These are phyloP conservation scores for Isotomurus palustris DNA, from an alignment of 2,888 invertebrate genomes.

Conservation along the genomic window DNA sequence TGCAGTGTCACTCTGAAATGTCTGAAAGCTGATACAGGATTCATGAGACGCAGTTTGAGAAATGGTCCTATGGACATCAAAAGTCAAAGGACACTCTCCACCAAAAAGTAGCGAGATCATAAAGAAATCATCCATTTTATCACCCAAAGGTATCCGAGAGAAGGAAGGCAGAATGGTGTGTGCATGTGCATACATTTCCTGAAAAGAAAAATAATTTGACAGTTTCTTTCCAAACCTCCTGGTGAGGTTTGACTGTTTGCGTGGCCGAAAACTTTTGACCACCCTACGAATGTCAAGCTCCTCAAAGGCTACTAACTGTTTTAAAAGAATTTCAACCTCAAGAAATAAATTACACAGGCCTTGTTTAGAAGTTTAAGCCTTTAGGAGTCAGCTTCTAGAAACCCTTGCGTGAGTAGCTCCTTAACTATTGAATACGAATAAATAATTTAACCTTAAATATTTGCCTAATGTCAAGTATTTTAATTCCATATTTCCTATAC, in stretches of 20 bases:
- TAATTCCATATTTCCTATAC: too few species aligned
- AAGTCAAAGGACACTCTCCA: slow-evolving; percentile 3
- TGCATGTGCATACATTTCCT: slow-evolving; percentile 3
- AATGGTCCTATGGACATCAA: not conserved
- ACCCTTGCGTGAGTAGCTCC: too few species aligned
- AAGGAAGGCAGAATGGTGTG: not conserved
- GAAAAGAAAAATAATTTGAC: slow-evolving; percentile 29
- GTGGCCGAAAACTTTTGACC: not conserved
- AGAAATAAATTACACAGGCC: too few species aligned
- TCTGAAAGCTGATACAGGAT: not conserved
- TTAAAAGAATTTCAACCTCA: not conserved
- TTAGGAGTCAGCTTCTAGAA: too few species aligned
- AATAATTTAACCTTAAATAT: too few species aligned
- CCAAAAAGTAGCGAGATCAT: slow-evolving; percentile 14
- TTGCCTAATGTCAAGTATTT: too few species aligned
- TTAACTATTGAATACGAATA: too few species aligned
- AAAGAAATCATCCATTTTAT: slow-evolving; percentile 26
- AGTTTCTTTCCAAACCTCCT: slow-evolving; percentile 21
- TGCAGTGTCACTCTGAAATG: too few species aligned
- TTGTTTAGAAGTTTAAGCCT: too few species aligned
- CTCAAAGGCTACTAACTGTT: too few species aligned
- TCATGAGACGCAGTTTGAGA: not conserved
- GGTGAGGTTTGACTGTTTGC: slow-evolving; percentile 8
- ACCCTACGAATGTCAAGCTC: slow-evolving; percentile 8
- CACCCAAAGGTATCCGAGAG: not conserved